These are phyloP conservation scores for Melozone crissalis DNA, from an alignment of 2,113 vertebrate genomes.

Conservation along the genomic window DNA sequence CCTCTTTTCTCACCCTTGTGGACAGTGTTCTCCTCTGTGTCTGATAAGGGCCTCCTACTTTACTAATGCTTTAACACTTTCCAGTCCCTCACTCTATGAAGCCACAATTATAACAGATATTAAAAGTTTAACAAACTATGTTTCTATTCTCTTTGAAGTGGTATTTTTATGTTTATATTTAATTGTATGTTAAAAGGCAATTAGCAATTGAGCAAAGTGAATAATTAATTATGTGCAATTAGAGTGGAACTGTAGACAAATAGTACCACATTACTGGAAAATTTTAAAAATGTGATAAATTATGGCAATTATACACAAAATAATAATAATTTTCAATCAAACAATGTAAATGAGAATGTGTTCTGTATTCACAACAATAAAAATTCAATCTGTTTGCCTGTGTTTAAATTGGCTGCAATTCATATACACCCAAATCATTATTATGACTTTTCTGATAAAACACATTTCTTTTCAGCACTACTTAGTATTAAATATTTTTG, in stretches of 20 bases:
- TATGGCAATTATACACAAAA: constrained; percentile 76
- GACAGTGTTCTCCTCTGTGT: not conserved
- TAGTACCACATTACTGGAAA: constrained; percentile 65
- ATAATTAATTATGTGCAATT: constrained; percentile 74
- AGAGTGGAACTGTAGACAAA: constrained; percentile 71
- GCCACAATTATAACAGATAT: not conserved
- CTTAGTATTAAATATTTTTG: not conserved
- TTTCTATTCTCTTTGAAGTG: constrained; percentile 53
- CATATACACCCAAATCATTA: constrained; percentile 48
- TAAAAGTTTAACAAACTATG: constrained; percentile 60
- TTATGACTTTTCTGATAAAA: constrained; percentile 52
- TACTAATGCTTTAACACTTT: not conserved
- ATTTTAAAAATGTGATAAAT: constrained; percentile 74
- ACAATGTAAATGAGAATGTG: constrained; percentile 71
- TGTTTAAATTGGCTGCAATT: constrained; percentile 54
- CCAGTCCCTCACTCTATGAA: not conserved
- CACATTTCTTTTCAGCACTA: not conserved
- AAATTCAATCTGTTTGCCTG: constrained; percentile 29
- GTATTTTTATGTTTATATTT: constrained; percentile 69
- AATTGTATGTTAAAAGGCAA: constrained; percentile 66
- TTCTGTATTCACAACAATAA: constrained; percentile 57
- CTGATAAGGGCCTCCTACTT: not conserved
- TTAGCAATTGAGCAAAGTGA: constrained; percentile 68
- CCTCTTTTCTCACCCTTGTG: too few species aligned
- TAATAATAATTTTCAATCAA: constrained; percentile 75